Percentiles rank a stretch among this genome's conserved stretches.
These are phyloP conservation scores for Microtus oregoni DNA, from an alignment of 2,113 vertebrate genomes.

Conservation along the genomic window DNA sequence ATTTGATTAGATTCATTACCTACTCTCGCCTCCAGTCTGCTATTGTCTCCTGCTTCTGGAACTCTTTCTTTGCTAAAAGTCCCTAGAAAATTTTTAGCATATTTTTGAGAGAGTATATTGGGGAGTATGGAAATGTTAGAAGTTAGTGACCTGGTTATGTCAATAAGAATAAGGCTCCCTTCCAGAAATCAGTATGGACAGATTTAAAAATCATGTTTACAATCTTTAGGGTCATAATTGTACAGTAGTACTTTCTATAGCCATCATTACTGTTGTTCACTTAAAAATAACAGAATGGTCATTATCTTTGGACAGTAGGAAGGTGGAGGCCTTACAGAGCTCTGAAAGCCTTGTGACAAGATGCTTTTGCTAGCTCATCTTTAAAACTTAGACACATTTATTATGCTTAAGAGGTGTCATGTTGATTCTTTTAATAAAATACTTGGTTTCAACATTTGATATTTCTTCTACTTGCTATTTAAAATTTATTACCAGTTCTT, in stretches of 20 bases:
- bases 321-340: slow-evolving; percentile 30
- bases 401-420: slow-evolving; percentile 27
- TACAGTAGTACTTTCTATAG: too few relatives aligned
- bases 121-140: not conserved
- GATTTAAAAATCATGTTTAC: slow-evolving; percentile 36
- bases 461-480: slow-evolving; percentile 45
- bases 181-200: slow-evolving; percentile 18
- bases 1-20: slow-evolving; percentile 24
- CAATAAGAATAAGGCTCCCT: slow-evolving; percentile 1
- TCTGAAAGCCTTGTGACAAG: not conserved
- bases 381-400: not conserved
- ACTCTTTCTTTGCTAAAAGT: not conserved
- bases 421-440: slow-evolving; percentile 39
- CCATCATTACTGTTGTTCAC: slow-evolving; percentile 13
- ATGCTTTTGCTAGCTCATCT: slow-evolving; percentile 25
- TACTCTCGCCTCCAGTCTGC: not conserved
- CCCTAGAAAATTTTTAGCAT: not conserved
- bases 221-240: not conserved
- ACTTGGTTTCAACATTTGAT: slow-evolving; percentile 39
- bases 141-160: not conserved
- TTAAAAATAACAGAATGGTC: slow-evolving; percentile 25
- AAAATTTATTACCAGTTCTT: not conserved
- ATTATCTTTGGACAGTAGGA: not conserved
- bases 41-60: not conserved
- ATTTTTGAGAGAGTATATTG: slow-evolving; percentile 3